Conservation (phyloP, 2,888 invertebrate species). For the Caenorhabditis uteleia region DNA sequence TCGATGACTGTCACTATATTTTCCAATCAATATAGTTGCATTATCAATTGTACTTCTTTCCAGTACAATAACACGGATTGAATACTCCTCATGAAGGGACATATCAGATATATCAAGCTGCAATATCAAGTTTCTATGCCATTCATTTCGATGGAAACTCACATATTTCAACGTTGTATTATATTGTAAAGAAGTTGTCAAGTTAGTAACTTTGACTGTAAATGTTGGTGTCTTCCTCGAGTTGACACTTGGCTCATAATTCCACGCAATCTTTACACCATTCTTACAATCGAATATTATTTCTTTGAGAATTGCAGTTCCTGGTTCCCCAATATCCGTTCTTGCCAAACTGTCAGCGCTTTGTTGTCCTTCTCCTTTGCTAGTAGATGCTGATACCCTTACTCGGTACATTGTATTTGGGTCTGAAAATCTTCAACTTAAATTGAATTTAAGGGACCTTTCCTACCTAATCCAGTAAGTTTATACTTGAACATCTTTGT, state of each 20-base stretch:
- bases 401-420: conserved; percentile 57
- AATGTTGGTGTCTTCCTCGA: conserved; percentile 30
- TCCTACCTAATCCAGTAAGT: conserved; percentile 35
- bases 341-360: conserved; percentile 50
- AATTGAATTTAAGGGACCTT: not conserved
- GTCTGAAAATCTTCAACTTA: conserved; percentile 40
- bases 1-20: conserved; percentile 40
- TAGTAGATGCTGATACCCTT: conserved; percentile 59
- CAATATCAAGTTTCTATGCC: conserved; percentile 8
- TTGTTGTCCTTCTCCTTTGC: conserved; percentile 62
- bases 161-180: conserved; percentile 26
- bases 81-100: conserved; percentile 45
- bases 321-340: conserved; percentile 51
- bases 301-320: conserved; percentile 34
- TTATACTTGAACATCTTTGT: conserved; percentile 38
- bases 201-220: conserved; percentile 30
- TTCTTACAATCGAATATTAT: conserved; percentile 44
- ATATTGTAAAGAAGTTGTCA: conserved; percentile 22
- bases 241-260: conserved; percentile 23
- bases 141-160: conserved; percentile 2
- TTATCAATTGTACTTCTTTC: conserved; percentile 42
- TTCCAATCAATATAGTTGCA: conserved; percentile 36
- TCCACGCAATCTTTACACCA: conserved; percentile 31
- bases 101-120: conserved; percentile 47
- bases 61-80: conserved; percentile 38